Evolutionary conservation across 2,113 vertebrate genomes (phyloP).

Genomic region (Phoxinus phoxinus): DNA sequence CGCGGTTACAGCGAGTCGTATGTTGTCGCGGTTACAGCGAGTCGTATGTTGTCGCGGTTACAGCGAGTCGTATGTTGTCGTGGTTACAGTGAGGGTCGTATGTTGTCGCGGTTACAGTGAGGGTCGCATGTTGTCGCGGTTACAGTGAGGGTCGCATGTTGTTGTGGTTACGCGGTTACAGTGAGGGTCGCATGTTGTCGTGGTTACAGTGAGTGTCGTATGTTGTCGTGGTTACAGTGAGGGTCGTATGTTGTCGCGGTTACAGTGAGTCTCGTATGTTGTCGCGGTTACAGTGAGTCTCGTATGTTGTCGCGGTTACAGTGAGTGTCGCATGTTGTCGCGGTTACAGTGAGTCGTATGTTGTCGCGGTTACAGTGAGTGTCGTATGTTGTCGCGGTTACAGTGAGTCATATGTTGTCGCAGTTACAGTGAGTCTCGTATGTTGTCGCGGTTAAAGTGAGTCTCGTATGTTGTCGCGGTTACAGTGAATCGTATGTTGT

Average conservation of each 20-base stretch:
- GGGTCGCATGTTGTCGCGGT: neutral
- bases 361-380: neutral
- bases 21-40: neutral
- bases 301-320: neutral
- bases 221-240: neutral
- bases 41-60: neutral
- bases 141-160: too few species aligned
- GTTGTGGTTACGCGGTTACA: neutral
- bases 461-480: neutral
- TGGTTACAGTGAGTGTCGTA: neutral
- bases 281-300: neutral
- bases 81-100: neutral
- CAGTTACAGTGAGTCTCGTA: neutral
- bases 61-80: neutral
- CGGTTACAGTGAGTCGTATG: neutral
- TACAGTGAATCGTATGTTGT: neutral
- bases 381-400: neutral
- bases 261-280: too few species aligned
- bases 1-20: neutral
- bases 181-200: neutral
- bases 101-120: neutral
- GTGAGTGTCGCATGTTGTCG: neutral
- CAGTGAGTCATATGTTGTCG: neutral
- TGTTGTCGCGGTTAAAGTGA: neutral
- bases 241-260: neutral